Conservation (phyloP, 2,113 vertebrate genomes). For the Ailurus styani region DNA sequence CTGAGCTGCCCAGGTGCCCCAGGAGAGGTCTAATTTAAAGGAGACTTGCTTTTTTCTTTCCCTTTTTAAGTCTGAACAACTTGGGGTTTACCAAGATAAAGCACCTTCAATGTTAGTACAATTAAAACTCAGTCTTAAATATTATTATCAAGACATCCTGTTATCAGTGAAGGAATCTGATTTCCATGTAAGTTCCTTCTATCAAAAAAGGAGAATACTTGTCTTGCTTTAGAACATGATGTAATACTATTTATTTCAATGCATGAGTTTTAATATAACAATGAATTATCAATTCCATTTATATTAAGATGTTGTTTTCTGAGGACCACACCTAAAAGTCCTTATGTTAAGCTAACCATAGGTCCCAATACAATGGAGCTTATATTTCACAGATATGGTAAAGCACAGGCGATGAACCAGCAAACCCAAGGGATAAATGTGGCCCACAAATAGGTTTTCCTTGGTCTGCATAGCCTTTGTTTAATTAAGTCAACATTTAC, state of each 20-base stretch:
- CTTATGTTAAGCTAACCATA: background rate
- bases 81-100: background rate
- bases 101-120: background rate
- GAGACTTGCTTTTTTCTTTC: background rate
- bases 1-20: too few species aligned
- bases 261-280: background rate
- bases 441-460: background rate
- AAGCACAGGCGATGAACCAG: background rate
- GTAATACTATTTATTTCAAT: background rate
- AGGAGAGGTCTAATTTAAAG: background rate
- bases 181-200: slow-evolving; percentile 12
- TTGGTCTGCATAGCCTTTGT: background rate
- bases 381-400: background rate
- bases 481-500: background rate
- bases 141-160: background rate
- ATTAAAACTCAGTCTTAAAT: background rate
- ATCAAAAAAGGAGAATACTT: background rate
- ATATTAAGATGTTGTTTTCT: background rate
- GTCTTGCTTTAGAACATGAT: background rate
- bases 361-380: background rate
- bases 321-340: background rate
- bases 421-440: background rate
- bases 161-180: background rate
- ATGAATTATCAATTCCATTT: background rate
- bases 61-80: background rate